Base-by-base conservation (phyloP, 1,140 invertebrate species). In the Solenopsis fugax region DNA sequence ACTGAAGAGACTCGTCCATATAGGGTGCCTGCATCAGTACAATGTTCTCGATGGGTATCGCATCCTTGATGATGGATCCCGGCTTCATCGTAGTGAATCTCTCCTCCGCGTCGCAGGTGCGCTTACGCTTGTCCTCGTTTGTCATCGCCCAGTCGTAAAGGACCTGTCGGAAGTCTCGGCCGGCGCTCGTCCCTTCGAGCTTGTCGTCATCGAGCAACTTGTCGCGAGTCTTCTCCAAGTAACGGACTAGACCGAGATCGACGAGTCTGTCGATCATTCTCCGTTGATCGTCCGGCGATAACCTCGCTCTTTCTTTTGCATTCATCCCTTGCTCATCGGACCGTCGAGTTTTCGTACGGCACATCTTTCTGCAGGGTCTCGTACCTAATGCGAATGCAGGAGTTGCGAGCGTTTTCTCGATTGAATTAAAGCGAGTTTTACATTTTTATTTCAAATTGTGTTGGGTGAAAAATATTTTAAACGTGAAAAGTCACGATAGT, bases 51-150 rank as follows among this genome's bases (percentile, higher is more conserved):
- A 89, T 24, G 12, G 93, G 92, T 7, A 93, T 75, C 34, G 76
- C 77, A 89, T 96, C 95, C 56, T 94, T 91, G 12, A 95, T 89
- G 48, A 95, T 92, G 6, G 92, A 89, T 0, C 95, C 95, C 0
- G 94, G 90, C 37, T 95, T 93, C 6, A 89, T 81, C 12, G 93
- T 93, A 1, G 89, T 85, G 9, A 89, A 85, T 69, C 85, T 82
- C 18, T 56, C 65, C 10, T 78, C 56, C 10, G 87, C 21, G 2
- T 69, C 54, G 45, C 86, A 91, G 34, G 71, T 82, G 12, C 76
- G 69, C 54, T 82, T 85, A 71, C 21, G 69, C 77, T 91, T 93
- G 3, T 86, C 85, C 48, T 87, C 87, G 18, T 90, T 56, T 6
- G 37, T 58, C 18, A 48, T 45, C 9, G 87, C 69, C 88, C 89